phyloP scores from a whole-genome alignment of 2,113 vertebrate genomes.

The Vidua chalybeata region DNA sequence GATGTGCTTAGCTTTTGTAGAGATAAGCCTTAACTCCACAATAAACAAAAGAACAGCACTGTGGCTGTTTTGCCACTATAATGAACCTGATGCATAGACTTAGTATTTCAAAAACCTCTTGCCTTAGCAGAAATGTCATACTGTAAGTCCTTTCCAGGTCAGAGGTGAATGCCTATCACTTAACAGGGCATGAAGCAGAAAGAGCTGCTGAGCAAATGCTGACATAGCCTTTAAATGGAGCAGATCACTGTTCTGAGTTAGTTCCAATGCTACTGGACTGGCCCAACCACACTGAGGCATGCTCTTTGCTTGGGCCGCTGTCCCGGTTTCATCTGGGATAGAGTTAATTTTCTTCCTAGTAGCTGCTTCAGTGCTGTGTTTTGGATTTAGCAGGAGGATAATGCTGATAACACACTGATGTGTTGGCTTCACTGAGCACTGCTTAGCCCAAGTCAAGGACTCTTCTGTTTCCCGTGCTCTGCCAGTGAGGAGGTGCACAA shows the following conservation, averaged over 20 bases:
- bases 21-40: slow-evolving; percentile 6
- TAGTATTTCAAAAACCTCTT: background rate
- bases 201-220: background rate
- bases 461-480: background rate
- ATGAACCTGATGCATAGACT: background rate
- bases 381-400: background rate
- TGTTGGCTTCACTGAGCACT: background rate
- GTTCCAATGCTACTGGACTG: background rate
- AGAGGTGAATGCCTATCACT: slow-evolving; percentile 8
- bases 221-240: background rate
- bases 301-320: background rate
- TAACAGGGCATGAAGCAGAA: background rate
- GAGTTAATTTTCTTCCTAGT: background rate
- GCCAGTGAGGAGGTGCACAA: background rate
- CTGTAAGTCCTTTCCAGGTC: background rate
- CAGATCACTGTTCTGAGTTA: background rate
- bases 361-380: background rate
- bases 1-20: background rate
- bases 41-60: slow-evolving; percentile 46
- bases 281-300: accelerated
- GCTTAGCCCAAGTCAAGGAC: background rate
- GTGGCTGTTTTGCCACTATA: slow-evolving; percentile 33
- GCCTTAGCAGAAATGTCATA: slow-evolving; percentile 13
- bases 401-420: background rate
- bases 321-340: background rate